Percentiles rank a stretch among this genome's conserved stretches.
Evolutionary conservation across 2,888 invertebrate species (phyloP).

Genomic region (Macrophya annulata): DNA sequence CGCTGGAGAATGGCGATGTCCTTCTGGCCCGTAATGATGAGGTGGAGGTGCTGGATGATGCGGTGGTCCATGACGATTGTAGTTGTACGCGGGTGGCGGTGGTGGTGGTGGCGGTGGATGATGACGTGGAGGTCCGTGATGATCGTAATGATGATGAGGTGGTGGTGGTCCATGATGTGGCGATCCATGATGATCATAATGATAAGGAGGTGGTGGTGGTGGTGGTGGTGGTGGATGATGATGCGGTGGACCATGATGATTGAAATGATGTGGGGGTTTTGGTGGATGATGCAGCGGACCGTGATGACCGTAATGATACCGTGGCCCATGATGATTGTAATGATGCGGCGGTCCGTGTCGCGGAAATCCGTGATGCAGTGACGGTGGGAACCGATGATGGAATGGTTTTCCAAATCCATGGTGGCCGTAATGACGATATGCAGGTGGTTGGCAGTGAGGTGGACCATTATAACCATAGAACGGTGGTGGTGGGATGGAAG

Average conservation of each 20-base stretch:
- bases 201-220: constrained; percentile 21
- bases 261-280: constrained; percentile 39
- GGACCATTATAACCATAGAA: background rate
- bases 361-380: background rate
- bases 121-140: constrained; percentile 1
- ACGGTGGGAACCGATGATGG: constrained; percentile 24
- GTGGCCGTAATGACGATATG: background rate
- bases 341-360: constrained; percentile 20
- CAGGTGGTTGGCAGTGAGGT: background rate
- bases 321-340: background rate
- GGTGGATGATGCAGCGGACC: background rate
- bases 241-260: constrained; percentile 33
- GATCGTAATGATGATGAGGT: constrained; percentile 10
- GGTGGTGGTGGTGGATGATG: constrained; percentile 38
- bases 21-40: constrained; percentile 43
- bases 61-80: constrained; percentile 34
- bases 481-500: background rate
- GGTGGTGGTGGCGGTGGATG: constrained; percentile 11
- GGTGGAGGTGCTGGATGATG: background rate
- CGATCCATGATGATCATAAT: constrained; percentile 55
- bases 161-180: constrained; percentile 50
- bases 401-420: background rate
- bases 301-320: constrained; percentile 10
- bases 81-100: constrained; percentile 27
- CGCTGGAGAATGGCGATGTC: constrained; percentile 52